Conservation (phyloP, 2,888 invertebrate genomes). For the Yponomeuta plumbellus region DNA sequence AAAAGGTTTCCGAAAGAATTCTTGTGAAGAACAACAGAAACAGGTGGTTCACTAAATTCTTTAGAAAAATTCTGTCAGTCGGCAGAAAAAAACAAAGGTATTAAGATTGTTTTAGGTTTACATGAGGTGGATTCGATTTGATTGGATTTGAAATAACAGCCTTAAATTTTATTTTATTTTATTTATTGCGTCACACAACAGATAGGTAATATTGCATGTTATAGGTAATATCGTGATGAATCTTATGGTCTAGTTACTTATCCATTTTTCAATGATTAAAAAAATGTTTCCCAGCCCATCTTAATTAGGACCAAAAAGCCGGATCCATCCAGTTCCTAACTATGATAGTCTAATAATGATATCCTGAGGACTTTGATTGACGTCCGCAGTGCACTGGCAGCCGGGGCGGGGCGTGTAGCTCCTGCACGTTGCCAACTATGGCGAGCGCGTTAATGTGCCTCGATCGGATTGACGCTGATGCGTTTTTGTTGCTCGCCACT, state of each 20-base stretch:
- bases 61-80: neutral
- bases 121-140: no score
- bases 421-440: conserved; percentile 64
- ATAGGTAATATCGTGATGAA: no score
- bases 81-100: no score
- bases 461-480: conserved; percentile 39
- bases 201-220: no score
- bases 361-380: conserved; percentile 32
- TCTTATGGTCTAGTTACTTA: no score
- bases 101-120: no score
- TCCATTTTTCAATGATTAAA: no score
- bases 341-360: conserved; percentile 5
- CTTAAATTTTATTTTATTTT: no score
- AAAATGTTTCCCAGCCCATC: neutral
- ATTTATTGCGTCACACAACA: no score
- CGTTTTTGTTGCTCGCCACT: conserved; percentile 54
- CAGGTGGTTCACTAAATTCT: neutral
- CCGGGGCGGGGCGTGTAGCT: conserved; percentile 14
- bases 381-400: conserved; percentile 26
- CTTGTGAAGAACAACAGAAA: neutral
- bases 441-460: conserved; percentile 70
- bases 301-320: neutral
- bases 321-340: neutral
- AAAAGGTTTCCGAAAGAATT: neutral
- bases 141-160: no score